Base-by-base conservation (phyloP, 2,113 vertebrate genomes). In the Oncorhynchus kisutch region DNA sequence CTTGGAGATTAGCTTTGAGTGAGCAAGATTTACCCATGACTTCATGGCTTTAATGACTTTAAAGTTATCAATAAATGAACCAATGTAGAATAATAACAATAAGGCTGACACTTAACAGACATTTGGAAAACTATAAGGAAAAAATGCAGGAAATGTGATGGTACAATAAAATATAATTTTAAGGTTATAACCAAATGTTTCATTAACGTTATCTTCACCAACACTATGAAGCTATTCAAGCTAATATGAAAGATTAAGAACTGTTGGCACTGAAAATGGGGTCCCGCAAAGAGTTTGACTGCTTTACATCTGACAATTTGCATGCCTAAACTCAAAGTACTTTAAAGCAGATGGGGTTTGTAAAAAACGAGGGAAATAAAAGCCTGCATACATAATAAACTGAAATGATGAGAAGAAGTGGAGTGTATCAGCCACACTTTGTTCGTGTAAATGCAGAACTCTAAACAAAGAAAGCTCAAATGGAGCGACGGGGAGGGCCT, bases 331-430 rank as follows among this genome's bases (percentile, higher is more conserved):
- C 34, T 39, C 34, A 9, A 39, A 9, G 0, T 59, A 45, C 71
- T 64, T 74, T 29, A 49, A 62, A 70, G 67, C 49, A 57, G 29
- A 29, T 22, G 70, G 49, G 27, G 22, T 69, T 14, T 78, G 49
- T 51, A 54, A 45, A 22, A 71, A 13, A 25, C 29, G 5, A 16
- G 48, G 39, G 12, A 74, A 62, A 73, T 48, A 79, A 82, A 83
- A 79, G 82, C 78, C 71, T 67, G 77, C 81, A 76, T 78, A 73
- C 72, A 70, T 87, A 87, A 84, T 67, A 7, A 67, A 86, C 65
- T 74, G 77, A 88, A 85, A 73, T 34, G 83, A 89, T 81, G 85
- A 84, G 84, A 86, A 80, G 83, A 79, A 72, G 82, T 84, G n/a
- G 85, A 84, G 81, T 29, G 3, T 66, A 69, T 60, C 39, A 18